A percentile compares a stretch with the other conserved stretches of the same genome.
Conservation (phyloP, 1,140 invertebrate species). For the Plectrocnemia conspersa region DNA sequence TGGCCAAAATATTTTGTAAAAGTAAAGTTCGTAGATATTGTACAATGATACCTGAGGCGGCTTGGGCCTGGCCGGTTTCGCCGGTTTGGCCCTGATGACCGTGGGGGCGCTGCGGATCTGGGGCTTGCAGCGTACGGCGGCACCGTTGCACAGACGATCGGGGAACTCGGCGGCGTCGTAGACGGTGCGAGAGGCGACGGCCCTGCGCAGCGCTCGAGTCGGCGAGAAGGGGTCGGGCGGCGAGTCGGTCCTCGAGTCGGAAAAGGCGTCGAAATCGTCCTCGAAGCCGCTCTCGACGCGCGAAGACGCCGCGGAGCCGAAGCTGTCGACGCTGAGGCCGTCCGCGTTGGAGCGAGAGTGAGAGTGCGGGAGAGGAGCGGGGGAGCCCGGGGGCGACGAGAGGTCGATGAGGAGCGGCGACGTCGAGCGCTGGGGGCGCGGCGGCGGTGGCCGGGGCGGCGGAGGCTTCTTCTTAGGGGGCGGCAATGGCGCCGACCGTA, state of each 20-base stretch:
- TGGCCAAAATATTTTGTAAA: too few relatives aligned
- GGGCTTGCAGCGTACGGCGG: slow-evolving; percentile 41
- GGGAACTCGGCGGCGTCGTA: slow-evolving; percentile 42
- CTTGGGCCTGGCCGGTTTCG: slow-evolving; percentile 70
- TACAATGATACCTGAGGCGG: too few relatives aligned
- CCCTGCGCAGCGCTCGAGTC: slow-evolving; percentile 37
- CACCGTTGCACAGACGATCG: slow-evolving; percentile 45
- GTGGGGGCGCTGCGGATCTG: slow-evolving; percentile 56
- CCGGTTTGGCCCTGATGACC: slow-evolving; percentile 66
- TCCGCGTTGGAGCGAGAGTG: slow-evolving; percentile 69
- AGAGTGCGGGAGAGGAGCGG: slow-evolving; percentile 66
- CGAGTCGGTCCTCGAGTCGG: slow-evolving; percentile 46
- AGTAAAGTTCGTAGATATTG: too few relatives aligned
- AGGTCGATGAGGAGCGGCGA: slow-evolving; percentile 54
- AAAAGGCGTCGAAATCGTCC: slow-evolving; percentile 66
- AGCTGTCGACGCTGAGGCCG: slow-evolving; percentile 67
- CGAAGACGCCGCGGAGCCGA: slow-evolving; percentile 65
- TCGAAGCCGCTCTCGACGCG: slow-evolving; percentile 71
- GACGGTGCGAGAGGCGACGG: slow-evolving; percentile 27
- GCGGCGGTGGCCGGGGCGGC: slow-evolving; percentile 51
- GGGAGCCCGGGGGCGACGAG: slow-evolving; percentile 51
- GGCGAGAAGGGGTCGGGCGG: slow-evolving; percentile 50
- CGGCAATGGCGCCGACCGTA: slow-evolving; percentile 43
- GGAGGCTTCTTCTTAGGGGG: slow-evolving; percentile 51
- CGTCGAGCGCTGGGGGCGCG: slow-evolving; percentile 21